Base-by-base conservation (phyloP, 2,797 vertebrate species). In the Oreochromis grahami region DNA sequence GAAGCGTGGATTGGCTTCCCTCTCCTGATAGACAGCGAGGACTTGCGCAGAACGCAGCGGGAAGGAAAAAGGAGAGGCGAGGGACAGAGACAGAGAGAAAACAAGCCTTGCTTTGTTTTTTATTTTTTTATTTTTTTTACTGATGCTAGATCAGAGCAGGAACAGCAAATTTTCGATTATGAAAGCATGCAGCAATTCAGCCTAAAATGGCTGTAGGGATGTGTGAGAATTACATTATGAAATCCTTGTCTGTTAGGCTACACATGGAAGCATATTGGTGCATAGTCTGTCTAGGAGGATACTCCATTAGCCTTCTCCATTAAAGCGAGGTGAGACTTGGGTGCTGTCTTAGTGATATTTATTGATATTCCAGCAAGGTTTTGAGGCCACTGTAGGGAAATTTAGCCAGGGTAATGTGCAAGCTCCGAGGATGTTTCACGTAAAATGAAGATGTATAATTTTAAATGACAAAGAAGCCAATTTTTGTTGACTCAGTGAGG, bases 401-500 rank as follows among this genome's bases (percentile, higher is more conserved):
- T 84, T 80, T 82, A 58, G 77, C 58, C 6, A 50, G 86, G 85
- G 84, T 94, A 89, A 92, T 85, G 56, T 84, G 77, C 45, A 29
- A 55, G 79, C 86, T 94, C 86, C 84, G 45, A 89, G 80, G 58
- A 78, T 72, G 34, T 81, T 65, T 82, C 32, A 1, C 83, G 63
- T 87, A 83, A 83, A 93, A 84, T 83, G 86, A 88, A 91, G 88
- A 91, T 77, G 76, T 88, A 84, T 85, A 84, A 89, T 90, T 93
- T 86, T 10, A 83, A 91, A 89, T 89, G 84, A 92, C 91, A 95
- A 91, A 90, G 84, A 50, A 81, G 79, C 21, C 50, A 8, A 50
- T 93, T 92, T 89, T 88, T 92, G 89, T 91, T 93, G 89, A 93
- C 90, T 93, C 78, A 85, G 70, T 83, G 60, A 82, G 76, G 65